Evolutionary conservation across 37 sponge, comb jelly and placozoan genomes (phyloP).

Genomic region (Eunapius fragilis): DNA sequence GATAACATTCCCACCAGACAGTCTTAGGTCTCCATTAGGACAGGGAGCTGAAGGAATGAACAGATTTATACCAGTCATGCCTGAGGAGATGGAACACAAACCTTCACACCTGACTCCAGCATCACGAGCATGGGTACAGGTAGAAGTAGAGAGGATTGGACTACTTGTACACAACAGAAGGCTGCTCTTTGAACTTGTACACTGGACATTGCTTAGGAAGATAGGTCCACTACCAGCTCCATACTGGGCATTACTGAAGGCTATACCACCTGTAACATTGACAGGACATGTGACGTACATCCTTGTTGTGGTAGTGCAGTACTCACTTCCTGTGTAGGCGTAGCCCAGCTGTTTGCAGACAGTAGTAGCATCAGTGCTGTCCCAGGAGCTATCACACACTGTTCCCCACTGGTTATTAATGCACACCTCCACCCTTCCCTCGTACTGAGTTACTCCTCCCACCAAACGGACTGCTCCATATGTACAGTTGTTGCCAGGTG

Average conservation of each 20-base stretch:
- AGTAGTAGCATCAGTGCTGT: constrained; percentile 11
- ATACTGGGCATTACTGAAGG: not conserved
- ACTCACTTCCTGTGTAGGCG: constrained; percentile 14
- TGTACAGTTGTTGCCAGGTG: not conserved
- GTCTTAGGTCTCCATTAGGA: constrained; percentile 7
- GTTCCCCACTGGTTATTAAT: constrained; percentile 31
- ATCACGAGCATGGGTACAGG: constrained; percentile 12
- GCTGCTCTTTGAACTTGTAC: not conserved
- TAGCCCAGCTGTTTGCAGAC: constrained; percentile 28
- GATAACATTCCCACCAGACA: constrained; percentile 8
- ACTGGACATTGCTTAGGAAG: constrained; percentile 11
- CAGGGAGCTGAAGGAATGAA: constrained; percentile 5
- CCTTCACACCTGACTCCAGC: constrained; percentile 19
- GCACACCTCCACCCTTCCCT: constrained; percentile 31
- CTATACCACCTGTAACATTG: not conserved
- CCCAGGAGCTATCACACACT: constrained; percentile 11
- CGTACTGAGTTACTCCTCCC: constrained; percentile 1
- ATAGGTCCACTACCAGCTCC: constrained; percentile 18
- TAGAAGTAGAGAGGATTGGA: not conserved
- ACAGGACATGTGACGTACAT: not conserved
- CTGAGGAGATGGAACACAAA: no score
- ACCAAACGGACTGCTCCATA: constrained; percentile 16
- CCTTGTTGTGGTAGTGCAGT: not conserved
- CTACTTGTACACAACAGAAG: constrained; percentile 12
- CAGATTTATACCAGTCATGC: no score